Conservation (phyloP, 1,140 invertebrate genomes). For the Arctopsyche grandis region DNA sequence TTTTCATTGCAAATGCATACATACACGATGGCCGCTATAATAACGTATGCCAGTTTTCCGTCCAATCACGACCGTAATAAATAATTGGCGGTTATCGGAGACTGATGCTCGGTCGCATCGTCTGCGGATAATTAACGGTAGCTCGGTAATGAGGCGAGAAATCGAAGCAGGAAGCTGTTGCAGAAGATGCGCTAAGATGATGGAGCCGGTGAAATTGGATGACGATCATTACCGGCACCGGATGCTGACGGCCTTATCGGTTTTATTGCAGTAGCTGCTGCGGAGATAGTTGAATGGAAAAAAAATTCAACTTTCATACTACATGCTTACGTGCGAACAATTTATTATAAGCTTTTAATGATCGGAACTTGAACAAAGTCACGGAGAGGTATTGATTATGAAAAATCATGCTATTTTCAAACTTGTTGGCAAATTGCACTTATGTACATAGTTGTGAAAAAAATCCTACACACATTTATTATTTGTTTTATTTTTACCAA, state of each 20-base stretch:
- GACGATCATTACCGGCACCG: conserved; percentile 23
- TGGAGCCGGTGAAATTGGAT: conserved; percentile 24
- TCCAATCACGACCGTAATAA: background rate
- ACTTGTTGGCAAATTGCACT: too few relatives aligned
- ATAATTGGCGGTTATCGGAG: background rate
- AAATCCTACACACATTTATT: too few relatives aligned
- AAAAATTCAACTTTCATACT: too few relatives aligned
- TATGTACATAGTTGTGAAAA: too few relatives aligned
- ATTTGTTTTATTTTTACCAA: too few relatives aligned
- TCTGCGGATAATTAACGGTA: background rate
- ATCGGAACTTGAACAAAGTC: background rate
- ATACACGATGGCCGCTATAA: background rate
- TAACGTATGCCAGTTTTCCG: background rate
- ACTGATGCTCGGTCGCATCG: background rate
- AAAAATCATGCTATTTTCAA: too few relatives aligned
- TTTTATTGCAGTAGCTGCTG: too few relatives aligned
- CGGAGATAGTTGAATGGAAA: too few relatives aligned
- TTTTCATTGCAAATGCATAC: background rate
- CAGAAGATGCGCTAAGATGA: background rate
- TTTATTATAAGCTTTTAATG: too few relatives aligned
- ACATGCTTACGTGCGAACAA: too few relatives aligned
- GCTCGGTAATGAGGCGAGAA: conserved; percentile 5
- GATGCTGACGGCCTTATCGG: background rate
- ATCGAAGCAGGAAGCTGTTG: conserved; percentile 24
- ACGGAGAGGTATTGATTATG: too few relatives aligned